Percentiles rank a stretch among this genome's conserved stretches.
These are phyloP conservation scores for Abramis brama DNA, from an alignment of 2,113 vertebrate species.

Conservation along the genomic window DNA sequence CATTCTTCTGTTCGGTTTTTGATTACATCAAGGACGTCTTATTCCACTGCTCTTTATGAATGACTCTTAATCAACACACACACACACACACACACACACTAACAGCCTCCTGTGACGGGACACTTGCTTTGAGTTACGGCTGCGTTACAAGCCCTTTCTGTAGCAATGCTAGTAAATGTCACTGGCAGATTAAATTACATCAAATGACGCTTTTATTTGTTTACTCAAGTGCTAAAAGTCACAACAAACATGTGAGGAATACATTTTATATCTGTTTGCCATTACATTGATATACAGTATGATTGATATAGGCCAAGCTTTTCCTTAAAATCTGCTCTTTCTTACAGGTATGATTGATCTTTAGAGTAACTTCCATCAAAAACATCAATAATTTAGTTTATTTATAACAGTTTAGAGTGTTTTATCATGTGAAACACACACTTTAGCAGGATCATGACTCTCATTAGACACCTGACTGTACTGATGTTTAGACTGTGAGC, in stretches of 20 bases:
- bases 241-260: not conserved
- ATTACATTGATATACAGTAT: slow-evolving; percentile 31
- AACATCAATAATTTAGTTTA: too few species aligned
- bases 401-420: too few species aligned
- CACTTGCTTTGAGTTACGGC: slow-evolving; percentile 44
- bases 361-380: too few species aligned
- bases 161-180: slow-evolving; percentile 52
- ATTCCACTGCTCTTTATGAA: slow-evolving; percentile 33
- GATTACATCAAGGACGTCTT: slow-evolving; percentile 30
- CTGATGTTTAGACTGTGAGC: too few species aligned
- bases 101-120: slow-evolving; percentile 44
- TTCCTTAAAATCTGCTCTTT: too few species aligned
- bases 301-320: not conserved
- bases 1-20: slow-evolving; percentile 21
- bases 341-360: too few species aligned
- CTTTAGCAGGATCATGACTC: too few species aligned
- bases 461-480: too few species aligned
- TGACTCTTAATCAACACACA: slow-evolving; percentile 43
- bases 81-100: not conserved
- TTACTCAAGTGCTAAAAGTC: slow-evolving; percentile 39
- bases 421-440: too few species aligned
- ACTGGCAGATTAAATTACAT: slow-evolving; percentile 38
- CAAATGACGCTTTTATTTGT: slow-evolving; percentile 44
- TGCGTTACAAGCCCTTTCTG: slow-evolving; percentile 21
- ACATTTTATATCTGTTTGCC: not conserved